These are phyloP conservation scores for Ispidina picta DNA, from an alignment of 2,797 vertebrate species.

Conservation along the genomic window DNA sequence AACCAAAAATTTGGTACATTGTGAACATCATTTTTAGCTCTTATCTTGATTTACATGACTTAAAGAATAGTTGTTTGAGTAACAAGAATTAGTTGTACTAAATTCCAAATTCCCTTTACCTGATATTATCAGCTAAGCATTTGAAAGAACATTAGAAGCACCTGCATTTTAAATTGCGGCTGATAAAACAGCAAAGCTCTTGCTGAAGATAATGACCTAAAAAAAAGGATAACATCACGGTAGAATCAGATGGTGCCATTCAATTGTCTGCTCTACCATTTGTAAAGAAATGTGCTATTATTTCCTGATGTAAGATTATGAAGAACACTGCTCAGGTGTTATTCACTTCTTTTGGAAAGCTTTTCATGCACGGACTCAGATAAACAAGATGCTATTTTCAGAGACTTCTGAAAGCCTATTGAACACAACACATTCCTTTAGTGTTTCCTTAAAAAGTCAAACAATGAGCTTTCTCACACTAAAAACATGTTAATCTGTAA, in stretches of 20 bases:
- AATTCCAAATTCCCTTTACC: slow-evolving; percentile 14
- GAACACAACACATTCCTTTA: not conserved
- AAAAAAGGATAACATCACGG: slow-evolving; percentile 49
- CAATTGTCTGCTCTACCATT: slow-evolving; percentile 38
- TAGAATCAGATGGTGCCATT: slow-evolving; percentile 37
- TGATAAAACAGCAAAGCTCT: slow-evolving; percentile 55
- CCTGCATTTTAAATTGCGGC: slow-evolving; percentile 37
- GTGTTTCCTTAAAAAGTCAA: slow-evolving; percentile 13
- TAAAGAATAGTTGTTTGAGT: not conserved
- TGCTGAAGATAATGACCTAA: slow-evolving; percentile 59
- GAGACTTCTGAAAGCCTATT: slow-evolving; percentile 4
- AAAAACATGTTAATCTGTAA: not conserved
- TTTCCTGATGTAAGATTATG: slow-evolving; percentile 62
- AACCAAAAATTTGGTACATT: not conserved
- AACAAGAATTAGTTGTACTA: slow-evolving; percentile 24
- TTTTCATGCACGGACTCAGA: slow-evolving; percentile 28
- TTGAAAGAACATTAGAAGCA: slow-evolving; percentile 46
- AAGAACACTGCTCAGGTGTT: not conserved
- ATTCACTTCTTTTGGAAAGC: slow-evolving; percentile 1
- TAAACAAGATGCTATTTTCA: slow-evolving; percentile 30
- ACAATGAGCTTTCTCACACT: not conserved
- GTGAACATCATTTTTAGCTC: not conserved
- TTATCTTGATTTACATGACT: slow-evolving; percentile 4
- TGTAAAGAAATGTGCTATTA: slow-evolving; percentile 40
- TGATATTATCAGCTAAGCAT: slow-evolving; percentile 42